Evolutionary conservation across 2,888 invertebrate genomes (phyloP), one percentile per base, ranked within the genome.

Genomic region (Apotomis betuletana): DNA sequence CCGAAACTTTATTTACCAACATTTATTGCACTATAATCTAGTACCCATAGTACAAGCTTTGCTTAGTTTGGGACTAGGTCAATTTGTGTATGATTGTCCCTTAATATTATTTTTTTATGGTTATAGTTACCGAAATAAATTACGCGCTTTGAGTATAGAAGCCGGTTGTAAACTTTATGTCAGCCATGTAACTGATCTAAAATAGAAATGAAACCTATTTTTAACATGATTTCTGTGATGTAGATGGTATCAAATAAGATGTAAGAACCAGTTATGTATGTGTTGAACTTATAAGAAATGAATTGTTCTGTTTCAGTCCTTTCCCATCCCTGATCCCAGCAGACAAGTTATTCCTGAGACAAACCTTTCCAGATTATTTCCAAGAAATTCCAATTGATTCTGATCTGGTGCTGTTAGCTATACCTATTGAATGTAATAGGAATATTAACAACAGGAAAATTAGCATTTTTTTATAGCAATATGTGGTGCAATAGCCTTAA

Each of bases 251-350:
- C 36, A 36, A n/a, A 9, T 49, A 49, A 49, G 49, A 49, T 9
- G 27, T 9, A 8, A 63, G 4, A 38, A 36, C 4, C 5, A 5
- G 27, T n/a, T n/a, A 49, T 3, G 6, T 15, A 36, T 15, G 2
- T 44, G 8, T 57, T 15, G 27, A 15, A 44, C 27, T 57, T 49
- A 27, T 51, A 13, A 52, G 15, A 67, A 58, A 15, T 52, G 15
- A 5, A 15, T 60, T 15, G 9, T 67, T 71, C 67, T 62, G 44
- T 72, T 71, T 58, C 62, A 67, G 67, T 72, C 67, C 60, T 52
- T 13, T 51, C 61, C 57, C 51, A 52, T 67, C 41, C 65, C 57
- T 67, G 62, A 46, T 62, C 49, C 65, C 58, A 49, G 52, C 27
- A 55, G 36, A 5, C 15, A 4, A 65, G 65, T 36, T 54, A 49